Evolutionary conservation across 2,888 invertebrate genomes (phyloP).

Genomic region (Crematogaster levior): DNA sequence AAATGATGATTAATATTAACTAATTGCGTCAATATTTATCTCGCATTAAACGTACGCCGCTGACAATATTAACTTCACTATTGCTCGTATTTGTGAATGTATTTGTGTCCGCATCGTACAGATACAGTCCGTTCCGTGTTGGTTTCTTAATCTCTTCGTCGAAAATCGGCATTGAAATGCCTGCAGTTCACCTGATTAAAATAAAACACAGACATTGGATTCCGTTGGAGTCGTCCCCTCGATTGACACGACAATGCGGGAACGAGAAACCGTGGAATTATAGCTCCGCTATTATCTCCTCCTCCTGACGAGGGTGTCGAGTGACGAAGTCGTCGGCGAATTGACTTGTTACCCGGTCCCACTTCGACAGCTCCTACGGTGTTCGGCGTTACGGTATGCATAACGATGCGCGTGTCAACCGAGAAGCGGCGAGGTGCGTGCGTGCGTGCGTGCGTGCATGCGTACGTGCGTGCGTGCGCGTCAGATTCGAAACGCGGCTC

Average conservation of each 20-base stretch:
- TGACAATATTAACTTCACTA: slow-evolving; percentile 25
- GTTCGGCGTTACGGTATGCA: slow-evolving; percentile 3
- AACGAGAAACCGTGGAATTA: background rate
- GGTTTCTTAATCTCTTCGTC: background rate
- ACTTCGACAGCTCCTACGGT: slow-evolving; percentile 6
- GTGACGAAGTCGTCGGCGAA: slow-evolving; percentile 31
- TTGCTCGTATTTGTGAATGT: background rate
- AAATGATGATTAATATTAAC: slow-evolving; percentile 37
- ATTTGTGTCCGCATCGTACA: background rate
- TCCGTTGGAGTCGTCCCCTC: background rate
- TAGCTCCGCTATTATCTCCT: slow-evolving; percentile 28
- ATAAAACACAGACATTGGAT: background rate
- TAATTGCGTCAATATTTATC: slow-evolving; percentile 39
- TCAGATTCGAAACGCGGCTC: slow-evolving; percentile 44
- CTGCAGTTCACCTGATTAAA: background rate
- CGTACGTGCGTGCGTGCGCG: slow-evolving; percentile 25
- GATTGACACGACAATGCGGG: background rate
- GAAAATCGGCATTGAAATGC: slow-evolving; percentile 1
- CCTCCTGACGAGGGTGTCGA: slow-evolving; percentile 38
- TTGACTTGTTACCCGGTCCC: slow-evolving; percentile 37
- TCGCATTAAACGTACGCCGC: background rate
- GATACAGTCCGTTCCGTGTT: background rate
- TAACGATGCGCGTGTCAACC: slow-evolving; percentile 20
- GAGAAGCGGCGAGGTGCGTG: slow-evolving; percentile 4
- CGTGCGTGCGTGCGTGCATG: slow-evolving; percentile 21